Evolutionary conservation across 2,113 vertebrate species (phyloP).

Genomic region (Hydrochoerus hydrochaeris): DNA sequence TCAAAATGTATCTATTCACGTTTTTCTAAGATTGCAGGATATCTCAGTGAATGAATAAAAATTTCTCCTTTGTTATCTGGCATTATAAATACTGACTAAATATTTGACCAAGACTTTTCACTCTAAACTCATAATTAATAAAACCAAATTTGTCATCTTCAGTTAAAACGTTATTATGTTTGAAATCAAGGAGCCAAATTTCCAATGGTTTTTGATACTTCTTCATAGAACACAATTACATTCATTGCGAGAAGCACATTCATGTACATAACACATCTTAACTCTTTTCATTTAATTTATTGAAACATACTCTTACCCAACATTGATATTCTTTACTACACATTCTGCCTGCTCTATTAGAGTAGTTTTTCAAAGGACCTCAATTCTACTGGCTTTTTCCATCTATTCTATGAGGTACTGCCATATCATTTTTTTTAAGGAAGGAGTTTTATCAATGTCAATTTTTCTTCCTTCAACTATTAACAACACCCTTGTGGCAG

Average conservation of each 20-base stretch:
- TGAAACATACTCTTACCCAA: background rate
- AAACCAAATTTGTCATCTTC: background rate
- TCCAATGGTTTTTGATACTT: background rate
- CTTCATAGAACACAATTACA: background rate
- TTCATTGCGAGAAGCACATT: background rate
- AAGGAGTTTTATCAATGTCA: background rate
- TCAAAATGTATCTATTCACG: background rate
- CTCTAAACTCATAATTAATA: background rate
- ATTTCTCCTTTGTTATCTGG: background rate
- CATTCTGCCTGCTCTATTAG: background rate
- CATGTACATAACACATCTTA: background rate
- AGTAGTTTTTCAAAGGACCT: background rate
- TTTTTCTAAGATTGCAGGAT: background rate
- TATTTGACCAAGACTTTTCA: background rate
- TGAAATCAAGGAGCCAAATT: background rate
- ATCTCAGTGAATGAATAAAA: background rate
- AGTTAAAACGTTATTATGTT: background rate
- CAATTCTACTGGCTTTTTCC: background rate
- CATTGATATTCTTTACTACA: background rate
- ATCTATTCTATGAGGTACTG: background rate
- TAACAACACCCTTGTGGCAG: background rate
- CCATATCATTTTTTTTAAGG: background rate
- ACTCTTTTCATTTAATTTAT: background rate
- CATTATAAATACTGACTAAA: background rate
- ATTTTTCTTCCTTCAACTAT: conserved; percentile 3